Evolutionary conservation across 2,113 vertebrate species (phyloP), one percentile per base, ranked within the genome.

Genomic region (Campylomormyrus tamandua): DNA sequence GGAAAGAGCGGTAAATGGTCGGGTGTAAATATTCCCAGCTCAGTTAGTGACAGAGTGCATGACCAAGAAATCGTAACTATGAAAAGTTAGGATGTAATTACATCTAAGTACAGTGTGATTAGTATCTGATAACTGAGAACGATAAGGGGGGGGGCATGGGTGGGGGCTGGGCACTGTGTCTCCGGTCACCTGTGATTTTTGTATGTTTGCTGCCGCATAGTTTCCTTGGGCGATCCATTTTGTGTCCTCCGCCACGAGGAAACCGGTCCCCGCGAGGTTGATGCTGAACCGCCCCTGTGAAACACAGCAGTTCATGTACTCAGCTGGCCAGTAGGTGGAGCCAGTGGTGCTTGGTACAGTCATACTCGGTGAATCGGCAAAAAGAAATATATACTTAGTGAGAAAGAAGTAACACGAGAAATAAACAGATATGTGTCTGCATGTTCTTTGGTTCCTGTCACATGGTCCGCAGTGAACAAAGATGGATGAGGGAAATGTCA

Each of bases 141-240:
- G 27, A 70, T 31, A 66, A 11, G n/a, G 3, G 27, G 27, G 62
- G 3, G 62, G 56, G 0, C 7, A 9, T 62, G 21, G 21, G 7
- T n/a, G 56, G 24, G 56, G 24, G 21, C n/a, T n/a, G 56, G 24
- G 8, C 2, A 9, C 35, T 19, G 13, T 19, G 19, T 39, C 15
- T 39, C 5, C 1, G 35, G 35, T 94, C 96, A 99, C 98, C 94
- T 96, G 95, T 19, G 98, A 98, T 94, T 96, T 98, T 39, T 96
- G 96, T 88, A 99, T 95, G 93, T 97, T 96, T 0, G 96, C 97
- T 87, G 97, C 97, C 0, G 97, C 97, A 0, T 98, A 98, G 93
- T 98, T 99, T 90, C 98, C 98, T 91, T 98, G 97, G 0, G 97
- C 97, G 88, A 97, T 94, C 98, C 98, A 99, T 19, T 95, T 95